Conservation (phyloP, 2,888 invertebrate species). For the Brachyopa scutellaris region DNA sequence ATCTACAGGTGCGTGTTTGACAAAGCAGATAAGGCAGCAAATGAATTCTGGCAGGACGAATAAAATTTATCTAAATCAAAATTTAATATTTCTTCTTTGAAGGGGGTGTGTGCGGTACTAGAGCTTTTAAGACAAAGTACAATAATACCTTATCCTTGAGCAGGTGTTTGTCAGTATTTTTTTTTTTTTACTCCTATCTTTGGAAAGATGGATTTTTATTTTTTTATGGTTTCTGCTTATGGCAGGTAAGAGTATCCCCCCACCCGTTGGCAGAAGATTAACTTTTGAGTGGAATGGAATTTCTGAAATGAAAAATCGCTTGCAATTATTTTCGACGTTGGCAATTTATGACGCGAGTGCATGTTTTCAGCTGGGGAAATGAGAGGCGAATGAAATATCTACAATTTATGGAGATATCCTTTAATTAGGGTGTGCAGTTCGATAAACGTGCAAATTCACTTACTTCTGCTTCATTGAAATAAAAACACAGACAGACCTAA, state of each 20-base stretch:
- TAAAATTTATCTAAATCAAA: conserved; percentile 64
- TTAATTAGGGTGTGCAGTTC: no score
- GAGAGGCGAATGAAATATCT: conserved; percentile 30
- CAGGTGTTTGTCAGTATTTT: conserved; percentile 42
- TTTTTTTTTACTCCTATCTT: not conserved
- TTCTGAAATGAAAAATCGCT: conserved; percentile 42
- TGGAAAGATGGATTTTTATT: not conserved
- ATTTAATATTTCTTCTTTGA: conserved; percentile 49
- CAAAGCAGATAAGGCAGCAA: conserved; percentile 28
- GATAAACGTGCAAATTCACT: conserved; percentile 9
- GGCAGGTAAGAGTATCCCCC: no score
- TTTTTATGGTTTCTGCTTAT: conserved; percentile 6
- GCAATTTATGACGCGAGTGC: conserved; percentile 48
- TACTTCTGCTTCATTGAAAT: no score
- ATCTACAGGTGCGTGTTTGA: conserved; percentile 35
- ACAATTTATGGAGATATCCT: no score
- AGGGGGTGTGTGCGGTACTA: not conserved
- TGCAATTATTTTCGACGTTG: conserved; percentile 58
- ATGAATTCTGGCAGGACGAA: conserved; percentile 39
- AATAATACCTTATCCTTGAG: conserved; percentile 37
- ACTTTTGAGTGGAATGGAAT: conserved; percentile 64
- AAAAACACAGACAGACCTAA: no score
- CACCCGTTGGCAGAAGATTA: conserved; percentile 53
- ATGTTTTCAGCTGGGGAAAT: conserved; percentile 39
- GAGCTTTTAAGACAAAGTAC: conserved; percentile 50